Evolutionary conservation across 2,888 invertebrate species (phyloP).

Genomic region (Phaedon cochleariae): DNA sequence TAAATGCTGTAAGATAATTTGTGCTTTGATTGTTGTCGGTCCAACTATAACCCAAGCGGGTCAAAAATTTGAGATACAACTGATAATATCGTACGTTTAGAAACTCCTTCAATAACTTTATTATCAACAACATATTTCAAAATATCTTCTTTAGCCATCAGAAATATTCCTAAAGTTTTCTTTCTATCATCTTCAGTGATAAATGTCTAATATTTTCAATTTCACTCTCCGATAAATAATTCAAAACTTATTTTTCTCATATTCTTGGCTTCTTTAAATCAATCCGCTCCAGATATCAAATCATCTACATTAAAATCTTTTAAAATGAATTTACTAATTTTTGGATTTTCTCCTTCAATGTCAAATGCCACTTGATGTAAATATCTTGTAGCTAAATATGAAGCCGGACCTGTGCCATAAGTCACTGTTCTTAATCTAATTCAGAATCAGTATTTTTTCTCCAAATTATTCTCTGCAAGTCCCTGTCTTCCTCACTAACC

Average conservation of each 20-base stretch:
- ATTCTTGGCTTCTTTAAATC: conserved; percentile 16
- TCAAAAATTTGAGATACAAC: conserved; percentile 26
- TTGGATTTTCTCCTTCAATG: neutral
- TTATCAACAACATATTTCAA: neutral
- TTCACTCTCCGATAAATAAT: neutral
- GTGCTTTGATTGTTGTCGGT: conserved; percentile 17
- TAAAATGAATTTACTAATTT: neutral
- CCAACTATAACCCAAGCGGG: conserved; percentile 25
- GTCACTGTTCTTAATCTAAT: too few species aligned
- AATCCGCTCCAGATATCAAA: conserved; percentile 6
- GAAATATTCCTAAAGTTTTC: conserved; percentile 16
- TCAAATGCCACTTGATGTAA: too few species aligned
- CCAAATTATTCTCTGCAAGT: conserved; percentile 55
- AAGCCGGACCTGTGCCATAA: too few species aligned
- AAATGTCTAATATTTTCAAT: neutral
- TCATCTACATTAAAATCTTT: too few species aligned
- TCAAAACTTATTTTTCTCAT: neutral
- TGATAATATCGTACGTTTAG: neutral
- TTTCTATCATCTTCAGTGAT: conserved; percentile 9
- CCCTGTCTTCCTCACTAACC: conserved; percentile 7
- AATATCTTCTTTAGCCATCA: conserved; percentile 2
- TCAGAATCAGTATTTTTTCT: conserved; percentile 29
- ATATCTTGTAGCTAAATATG: too few species aligned
- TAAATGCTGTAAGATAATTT: conserved; percentile 27
- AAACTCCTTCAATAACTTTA: neutral